A percentile compares a stretch with the other conserved stretches of the same genome.
phyloP scores from a whole-genome alignment of 2,113 vertebrate genomes.

The Aleadryas rufinucha region DNA sequence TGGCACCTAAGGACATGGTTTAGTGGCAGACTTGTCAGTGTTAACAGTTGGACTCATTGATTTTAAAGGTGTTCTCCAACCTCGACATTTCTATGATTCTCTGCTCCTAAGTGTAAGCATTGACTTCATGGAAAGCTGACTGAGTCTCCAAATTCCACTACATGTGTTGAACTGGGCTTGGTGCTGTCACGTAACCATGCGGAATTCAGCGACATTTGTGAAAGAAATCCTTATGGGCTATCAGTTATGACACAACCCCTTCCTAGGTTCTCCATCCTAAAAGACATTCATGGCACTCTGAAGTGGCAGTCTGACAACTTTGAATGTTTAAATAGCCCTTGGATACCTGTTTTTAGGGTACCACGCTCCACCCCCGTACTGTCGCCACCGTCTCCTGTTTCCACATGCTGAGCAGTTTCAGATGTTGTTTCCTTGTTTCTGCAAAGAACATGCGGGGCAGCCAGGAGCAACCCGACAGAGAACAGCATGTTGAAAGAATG shows the following conservation, averaged over 20 bases:
- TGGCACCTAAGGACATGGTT: neutral
- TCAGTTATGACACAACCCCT: neutral
- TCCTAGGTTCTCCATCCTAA: neutral
- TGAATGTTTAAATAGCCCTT: neutral
- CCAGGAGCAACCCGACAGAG: neutral
- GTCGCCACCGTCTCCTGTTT: neutral
- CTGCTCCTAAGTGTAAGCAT: neutral
- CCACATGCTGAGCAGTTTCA: neutral
- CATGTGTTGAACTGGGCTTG: neutral
- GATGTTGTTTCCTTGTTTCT: neutral
- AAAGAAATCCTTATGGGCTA: neutral
- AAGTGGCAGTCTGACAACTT: neutral
- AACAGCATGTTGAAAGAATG: neutral
- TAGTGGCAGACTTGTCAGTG: neutral
- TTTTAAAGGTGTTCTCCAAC: neutral
- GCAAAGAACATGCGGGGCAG: neutral
- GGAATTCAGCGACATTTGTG: neutral
- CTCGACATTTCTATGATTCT: neutral
- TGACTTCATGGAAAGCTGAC: neutral
- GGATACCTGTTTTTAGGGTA: neutral
- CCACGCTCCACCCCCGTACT: neutral
- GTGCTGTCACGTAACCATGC: neutral
- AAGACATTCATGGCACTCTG: neutral
- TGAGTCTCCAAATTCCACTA: neutral
- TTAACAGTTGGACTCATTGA: neutral